Percentiles rank a stretch among this genome's conserved stretches.
These are phyloP conservation scores for Lasioglossum calceatum DNA, from an alignment of 2,888 invertebrate species.

Conservation along the genomic window DNA sequence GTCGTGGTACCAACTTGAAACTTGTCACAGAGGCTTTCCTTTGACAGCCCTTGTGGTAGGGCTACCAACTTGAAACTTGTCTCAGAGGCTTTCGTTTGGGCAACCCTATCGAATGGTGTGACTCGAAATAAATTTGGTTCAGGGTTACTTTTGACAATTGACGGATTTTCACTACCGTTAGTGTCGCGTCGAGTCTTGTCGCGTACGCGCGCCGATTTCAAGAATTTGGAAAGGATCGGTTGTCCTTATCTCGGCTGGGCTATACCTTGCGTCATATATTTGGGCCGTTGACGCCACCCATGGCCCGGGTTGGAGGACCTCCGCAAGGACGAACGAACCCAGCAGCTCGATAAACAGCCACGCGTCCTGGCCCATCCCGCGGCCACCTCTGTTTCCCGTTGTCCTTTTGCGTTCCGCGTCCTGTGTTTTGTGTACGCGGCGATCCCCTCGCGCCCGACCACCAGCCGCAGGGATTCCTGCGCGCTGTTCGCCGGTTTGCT, in stretches of 20 bases:
- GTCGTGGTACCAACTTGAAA: too few species aligned
- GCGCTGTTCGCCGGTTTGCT: conserved; percentile 11
- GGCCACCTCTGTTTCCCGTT: neutral
- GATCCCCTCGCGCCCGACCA: neutral
- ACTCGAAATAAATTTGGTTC: too few species aligned
- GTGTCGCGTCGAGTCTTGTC: neutral
- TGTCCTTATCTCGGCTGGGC: conserved; percentile 54
- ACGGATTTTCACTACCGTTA: neutral
- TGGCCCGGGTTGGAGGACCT: conserved; percentile 77
- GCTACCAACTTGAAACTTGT: too few species aligned
- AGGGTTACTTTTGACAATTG: too few species aligned
- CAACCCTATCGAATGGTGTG: too few species aligned
- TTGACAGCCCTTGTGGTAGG: too few species aligned
- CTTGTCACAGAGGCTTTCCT: too few species aligned
- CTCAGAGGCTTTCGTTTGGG: too few species aligned
- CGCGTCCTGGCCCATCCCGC: conserved; percentile 41
- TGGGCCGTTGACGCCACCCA: conserved; percentile 77
- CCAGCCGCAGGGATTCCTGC: conserved; percentile 26
- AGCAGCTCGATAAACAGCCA: conserved; percentile 46
- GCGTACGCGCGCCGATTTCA: conserved; percentile 30
- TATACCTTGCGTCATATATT: conserved; percentile 80
- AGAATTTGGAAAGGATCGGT: conserved; percentile 64
- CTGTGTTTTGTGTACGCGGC: conserved; percentile 18
- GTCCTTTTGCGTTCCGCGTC: conserved; percentile 29
- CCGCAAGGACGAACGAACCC: conserved; percentile 78